phyloP scores from a whole-genome alignment of 2,113 vertebrate species.

The Trogon melanurus region DNA sequence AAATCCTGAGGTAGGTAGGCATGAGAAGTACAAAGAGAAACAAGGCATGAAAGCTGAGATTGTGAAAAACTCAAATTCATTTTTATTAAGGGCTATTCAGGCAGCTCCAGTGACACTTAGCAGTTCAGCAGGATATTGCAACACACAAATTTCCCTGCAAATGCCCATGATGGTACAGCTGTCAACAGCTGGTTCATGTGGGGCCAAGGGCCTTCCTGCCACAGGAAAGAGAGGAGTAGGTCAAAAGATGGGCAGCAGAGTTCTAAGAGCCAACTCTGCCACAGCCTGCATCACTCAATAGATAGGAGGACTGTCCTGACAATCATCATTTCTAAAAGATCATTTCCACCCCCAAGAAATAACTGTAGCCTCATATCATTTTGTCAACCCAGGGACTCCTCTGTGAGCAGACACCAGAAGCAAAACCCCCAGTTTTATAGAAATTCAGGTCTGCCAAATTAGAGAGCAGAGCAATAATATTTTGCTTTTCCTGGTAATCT shows the following conservation, averaged over 20 bases:
- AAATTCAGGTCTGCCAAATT: background rate
- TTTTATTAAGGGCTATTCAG: background rate
- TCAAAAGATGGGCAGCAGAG: background rate
- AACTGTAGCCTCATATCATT: background rate
- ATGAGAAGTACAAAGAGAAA: background rate
- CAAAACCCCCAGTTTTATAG: background rate
- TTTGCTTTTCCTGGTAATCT: background rate
- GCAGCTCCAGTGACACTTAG: background rate
- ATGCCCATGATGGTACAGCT: background rate
- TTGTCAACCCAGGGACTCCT: background rate
- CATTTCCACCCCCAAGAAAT: background rate
- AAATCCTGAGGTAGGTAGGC: background rate
- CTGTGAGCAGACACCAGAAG: background rate
- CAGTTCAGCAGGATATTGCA: rapidly evolving
- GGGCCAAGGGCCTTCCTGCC: background rate
- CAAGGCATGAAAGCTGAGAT: background rate
- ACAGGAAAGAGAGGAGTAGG: background rate
- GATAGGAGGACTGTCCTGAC: rapidly evolving
- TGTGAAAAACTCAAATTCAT: background rate
- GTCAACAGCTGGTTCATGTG: background rate
- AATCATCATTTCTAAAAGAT: background rate
- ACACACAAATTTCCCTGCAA: background rate
- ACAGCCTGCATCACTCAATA: rapidly evolving
- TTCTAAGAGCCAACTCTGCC: background rate
- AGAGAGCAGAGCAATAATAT: background rate